These are phyloP conservation scores for Macquaria australasica DNA, from an alignment of 2,113 vertebrate species.

Conservation along the genomic window DNA sequence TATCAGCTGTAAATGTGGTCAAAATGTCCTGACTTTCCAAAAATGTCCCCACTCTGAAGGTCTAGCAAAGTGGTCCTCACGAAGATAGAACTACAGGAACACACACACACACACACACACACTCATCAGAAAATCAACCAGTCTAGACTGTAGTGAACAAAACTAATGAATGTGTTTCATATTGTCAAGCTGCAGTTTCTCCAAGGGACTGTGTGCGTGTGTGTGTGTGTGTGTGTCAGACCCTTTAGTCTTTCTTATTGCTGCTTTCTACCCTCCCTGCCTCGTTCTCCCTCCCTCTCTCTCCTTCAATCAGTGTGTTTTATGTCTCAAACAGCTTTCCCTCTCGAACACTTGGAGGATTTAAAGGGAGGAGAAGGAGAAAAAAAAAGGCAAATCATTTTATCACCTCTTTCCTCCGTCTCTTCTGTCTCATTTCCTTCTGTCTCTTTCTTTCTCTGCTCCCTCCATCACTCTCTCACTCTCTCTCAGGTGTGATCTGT, in stretches of 20 bases:
- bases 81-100: background rate
- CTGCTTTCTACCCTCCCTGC: slow-evolving; percentile 2
- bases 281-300: background rate
- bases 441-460: slow-evolving; percentile 24
- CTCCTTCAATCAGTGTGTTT: slow-evolving; percentile 28
- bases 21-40: background rate
- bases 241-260: slow-evolving; percentile 28
- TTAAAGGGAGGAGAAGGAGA: slow-evolving; percentile 1
- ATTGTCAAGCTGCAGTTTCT: slow-evolving; percentile 35
- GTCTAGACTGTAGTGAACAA: slow-evolving; percentile 47
- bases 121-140: slow-evolving; percentile 20
- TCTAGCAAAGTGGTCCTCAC: background rate
- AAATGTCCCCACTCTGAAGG: background rate
- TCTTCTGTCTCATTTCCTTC: slow-evolving; percentile 53
- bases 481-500: slow-evolving; percentile 74
- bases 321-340: slow-evolving; percentile 42
- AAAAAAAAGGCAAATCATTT: slow-evolving; percentile 50
- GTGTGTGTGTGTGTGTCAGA: slow-evolving; percentile 16
- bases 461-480: slow-evolving; percentile 28
- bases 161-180: slow-evolving; percentile 44
- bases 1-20: background rate
- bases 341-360: slow-evolving; percentile 30
- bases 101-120: slow-evolving; percentile 16
- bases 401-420: slow-evolving; percentile 46
- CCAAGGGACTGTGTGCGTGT: background rate